Conservation (phyloP, 2,797 vertebrate species). For the Protosalanx chinensis region DNA sequence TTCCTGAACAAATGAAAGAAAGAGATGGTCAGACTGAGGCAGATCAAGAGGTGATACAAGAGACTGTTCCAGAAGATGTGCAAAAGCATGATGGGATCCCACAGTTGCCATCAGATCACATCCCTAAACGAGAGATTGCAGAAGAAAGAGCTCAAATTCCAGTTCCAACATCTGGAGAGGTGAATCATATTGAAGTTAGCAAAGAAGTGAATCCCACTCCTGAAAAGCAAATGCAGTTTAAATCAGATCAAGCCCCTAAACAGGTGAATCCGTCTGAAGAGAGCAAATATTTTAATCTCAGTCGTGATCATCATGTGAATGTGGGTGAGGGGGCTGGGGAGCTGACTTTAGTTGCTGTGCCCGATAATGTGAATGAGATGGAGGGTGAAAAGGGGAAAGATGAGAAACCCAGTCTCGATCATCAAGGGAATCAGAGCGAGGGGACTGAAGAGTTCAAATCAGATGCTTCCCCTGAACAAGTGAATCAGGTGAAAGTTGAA, state of each 20-base stretch:
- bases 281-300: background rate
- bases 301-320: constrained; percentile 10
- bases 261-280: background rate
- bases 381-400: too few species aligned
- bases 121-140: background rate
- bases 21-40: background rate
- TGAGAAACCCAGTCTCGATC: background rate
- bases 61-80: background rate
- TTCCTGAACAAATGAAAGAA: background rate
- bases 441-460: background rate
- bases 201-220: background rate
- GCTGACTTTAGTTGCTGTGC: background rate
- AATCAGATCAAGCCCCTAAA: background rate
- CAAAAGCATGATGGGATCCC: background rate
- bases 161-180: constrained; percentile 28
- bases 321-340: constrained; percentile 4
- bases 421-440: background rate
- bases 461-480: background rate
- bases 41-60: background rate
- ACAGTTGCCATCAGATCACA: background rate
- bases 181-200: background rate
- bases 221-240: constrained; percentile 12
- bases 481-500: background rate
- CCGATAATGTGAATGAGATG: too few species aligned
- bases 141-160: background rate